Base-by-base conservation (phyloP, 2,797 vertebrate genomes). In the Natrix natrix region DNA sequence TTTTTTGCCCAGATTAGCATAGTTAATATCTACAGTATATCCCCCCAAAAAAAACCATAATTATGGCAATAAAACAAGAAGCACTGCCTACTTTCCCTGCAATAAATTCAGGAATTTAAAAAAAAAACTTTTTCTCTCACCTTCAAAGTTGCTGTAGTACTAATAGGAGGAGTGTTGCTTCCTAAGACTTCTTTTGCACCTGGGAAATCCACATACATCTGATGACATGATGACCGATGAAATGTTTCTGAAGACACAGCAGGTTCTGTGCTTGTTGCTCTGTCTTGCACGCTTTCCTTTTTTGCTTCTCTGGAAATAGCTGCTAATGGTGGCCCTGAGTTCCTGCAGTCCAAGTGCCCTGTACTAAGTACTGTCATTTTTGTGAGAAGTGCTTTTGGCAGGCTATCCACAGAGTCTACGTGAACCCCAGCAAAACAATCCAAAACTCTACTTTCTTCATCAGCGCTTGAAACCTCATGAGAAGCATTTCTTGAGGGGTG, bases 191-290 rank as follows among this genome's bases (percentile, higher is more conserved):
- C 96, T 69, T 98, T 98, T 59, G 98, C 95, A 92, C 98, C 98
- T 0, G 98, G 98, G 97, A 98, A 99, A 96, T 99, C 99, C 93
- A 99, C 98, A 94, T 98, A 99, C 99, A 99, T 99, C 96, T 98
- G 99, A 94, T 97, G 97, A 97, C 99, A 98, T 0, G 98, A 98
- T 8, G 99, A 99, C 69, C 97, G 97, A 14, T 98, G 98, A 91
- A 97, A 93, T 32, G 98, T 94, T 93, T 98, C 98, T 0, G 97
- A 98, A 20, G 95, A 97, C 0, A 83, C 93, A 0, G 96, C 8
- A 4, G 52, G 86, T 20, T 74, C 95, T 0, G 0, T 48, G 28
- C 55, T 60, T 0, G 5, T 20, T 26, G 83, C 86, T 5, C 55
- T 55, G 60, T 94, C 96, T 63, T 93, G 94, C 26, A 48, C 59